Base-by-base conservation (phyloP, 2,888 invertebrate genomes). In the Odontothrips loti region DNA sequence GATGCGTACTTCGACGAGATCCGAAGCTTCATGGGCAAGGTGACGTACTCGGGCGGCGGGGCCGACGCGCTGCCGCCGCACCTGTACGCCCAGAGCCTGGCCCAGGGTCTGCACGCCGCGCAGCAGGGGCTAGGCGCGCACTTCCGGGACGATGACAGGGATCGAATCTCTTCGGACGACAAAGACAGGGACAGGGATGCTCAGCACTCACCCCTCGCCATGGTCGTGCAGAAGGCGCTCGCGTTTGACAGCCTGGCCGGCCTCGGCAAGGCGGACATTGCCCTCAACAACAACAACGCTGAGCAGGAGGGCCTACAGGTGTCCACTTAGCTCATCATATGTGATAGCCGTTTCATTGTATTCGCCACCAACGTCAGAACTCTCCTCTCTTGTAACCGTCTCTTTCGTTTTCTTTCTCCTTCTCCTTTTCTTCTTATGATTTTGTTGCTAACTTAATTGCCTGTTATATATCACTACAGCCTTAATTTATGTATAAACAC, bases 21-120 rank as follows among this genome's bases (percentile, higher is more conserved):
- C 82, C 90, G 96, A 79, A 93, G 93, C 29, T 96, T 97, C 86
- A 95, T 96, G 93, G 95, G 95, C 0, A 95, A 95, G 86, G 95
- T 96, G 58, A 93, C 93, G 0, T 91, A 91, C 63, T 87, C 68
- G 68, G 68, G 68, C 9, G 51, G 51, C 51, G 6, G 51, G 15
- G 23, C 11, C 23, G 68, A 68, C 68, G 8, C n/a, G n/a, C 68
- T 68, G 3, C 68, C 68, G 6, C 68, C 68, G 68, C 68, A 68
- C 68, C 68, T 68, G n/a, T 68, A 68, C 68, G 68, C 68, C n/a
- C 68, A 68, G 68, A 23, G 68, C 9, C 68, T 68, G 68, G 68
- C 68, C 20, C 63, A 20, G 63, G 63, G 63, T n/a, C 63, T 63
- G 68, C 68, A 68, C 6, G 68, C n/a, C 20, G n/a, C 23, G 68